Conservation (phyloP, 2,113 vertebrate species). For the Scolopax mira region DNA sequence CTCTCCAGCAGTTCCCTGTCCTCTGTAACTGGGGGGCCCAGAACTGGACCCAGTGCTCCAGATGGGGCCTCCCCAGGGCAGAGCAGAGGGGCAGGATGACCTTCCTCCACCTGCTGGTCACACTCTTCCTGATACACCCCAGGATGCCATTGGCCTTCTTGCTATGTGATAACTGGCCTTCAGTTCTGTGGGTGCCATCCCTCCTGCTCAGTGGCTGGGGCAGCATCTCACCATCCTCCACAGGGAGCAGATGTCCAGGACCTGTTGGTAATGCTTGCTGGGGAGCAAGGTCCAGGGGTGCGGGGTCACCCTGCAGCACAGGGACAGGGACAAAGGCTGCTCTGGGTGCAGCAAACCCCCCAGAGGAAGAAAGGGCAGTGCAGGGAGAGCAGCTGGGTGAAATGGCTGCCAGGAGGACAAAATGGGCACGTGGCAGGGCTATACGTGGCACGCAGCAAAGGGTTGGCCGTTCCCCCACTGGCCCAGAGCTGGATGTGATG, state of each 20-base stretch:
- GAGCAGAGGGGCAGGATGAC: too few relatives aligned
- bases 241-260: background rate
- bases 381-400: background rate
- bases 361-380: background rate
- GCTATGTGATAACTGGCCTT: background rate
- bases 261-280: accelerated
- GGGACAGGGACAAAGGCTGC: background rate
- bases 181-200: accelerated
- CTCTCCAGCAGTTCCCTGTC: too few relatives aligned
- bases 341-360: background rate
- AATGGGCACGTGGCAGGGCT: accelerated
- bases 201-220: background rate
- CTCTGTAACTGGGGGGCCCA: too few relatives aligned
- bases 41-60: too few relatives aligned
- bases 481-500: background rate
- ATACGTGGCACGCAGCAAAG: background rate
- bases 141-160: too few relatives aligned
- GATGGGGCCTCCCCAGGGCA: too few relatives aligned
- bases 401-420: accelerated
- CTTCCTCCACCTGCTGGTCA: too few relatives aligned
- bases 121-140: too few relatives aligned
- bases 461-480: accelerated
- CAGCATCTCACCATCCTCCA: background rate
- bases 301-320: background rate
- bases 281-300: background rate